These are phyloP conservation scores for Euura saliciscinereae DNA, from an alignment of 1,140 invertebrate species.

Conservation along the genomic window DNA sequence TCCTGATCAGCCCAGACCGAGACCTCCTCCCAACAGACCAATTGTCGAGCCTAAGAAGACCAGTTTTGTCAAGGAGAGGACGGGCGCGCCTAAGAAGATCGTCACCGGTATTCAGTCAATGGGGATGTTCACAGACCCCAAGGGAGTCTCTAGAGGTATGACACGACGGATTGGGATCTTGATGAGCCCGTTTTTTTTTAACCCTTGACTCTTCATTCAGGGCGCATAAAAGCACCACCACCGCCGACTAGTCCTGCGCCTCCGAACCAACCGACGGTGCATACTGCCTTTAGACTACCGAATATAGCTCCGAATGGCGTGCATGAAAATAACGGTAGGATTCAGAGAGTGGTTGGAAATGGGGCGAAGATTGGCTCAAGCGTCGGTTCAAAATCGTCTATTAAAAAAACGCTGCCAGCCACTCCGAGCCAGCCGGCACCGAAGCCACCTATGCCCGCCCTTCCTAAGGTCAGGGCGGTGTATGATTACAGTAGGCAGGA, in stretches of 20 bases:
- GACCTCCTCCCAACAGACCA: slow-evolving; percentile 37
- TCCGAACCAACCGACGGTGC: slow-evolving; percentile 55
- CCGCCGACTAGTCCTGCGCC: slow-evolving; percentile 62
- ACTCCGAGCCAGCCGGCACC: slow-evolving; percentile 30
- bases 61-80: slow-evolving; percentile 8
- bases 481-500: slow-evolving; percentile 74
- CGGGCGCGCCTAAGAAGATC: slow-evolving; percentile 30
- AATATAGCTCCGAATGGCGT: not conserved
- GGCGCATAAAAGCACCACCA: slow-evolving; percentile 55
- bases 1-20: slow-evolving; percentile 20
- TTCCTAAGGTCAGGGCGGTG: slow-evolving; percentile 67
- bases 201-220: slow-evolving; percentile 15
- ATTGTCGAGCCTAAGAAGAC: slow-evolving; percentile 21
- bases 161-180: not conserved
- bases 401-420: slow-evolving; percentile 7
- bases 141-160: slow-evolving; percentile 34
- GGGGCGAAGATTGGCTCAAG: not conserved
- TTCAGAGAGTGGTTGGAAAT: not conserved
- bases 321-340: no score
- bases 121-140: slow-evolving; percentile 41
- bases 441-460: slow-evolving; percentile 43
- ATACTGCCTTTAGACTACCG: slow-evolving; percentile 43
- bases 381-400: not conserved
- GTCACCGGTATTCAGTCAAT: slow-evolving; percentile 30
- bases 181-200: not conserved